phyloP scores from a whole-genome alignment of 2,113 vertebrate genomes.

The Nymphicus hollandicus region DNA sequence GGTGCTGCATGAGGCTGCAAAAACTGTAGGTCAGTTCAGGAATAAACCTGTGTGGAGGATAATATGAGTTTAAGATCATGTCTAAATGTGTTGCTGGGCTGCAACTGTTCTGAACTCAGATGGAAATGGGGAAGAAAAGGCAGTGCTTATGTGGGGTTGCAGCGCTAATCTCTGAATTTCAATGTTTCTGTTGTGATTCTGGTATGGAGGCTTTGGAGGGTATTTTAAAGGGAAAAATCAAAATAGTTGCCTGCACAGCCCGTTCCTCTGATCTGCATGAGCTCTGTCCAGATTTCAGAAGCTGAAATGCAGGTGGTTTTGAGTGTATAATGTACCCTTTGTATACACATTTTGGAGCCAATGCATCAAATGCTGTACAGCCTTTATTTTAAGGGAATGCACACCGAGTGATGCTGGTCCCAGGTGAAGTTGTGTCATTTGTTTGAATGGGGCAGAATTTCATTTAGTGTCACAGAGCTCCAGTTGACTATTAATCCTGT shows the following conservation, averaged over 20 bases:
- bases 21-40: background rate
- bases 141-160: background rate
- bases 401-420: background rate
- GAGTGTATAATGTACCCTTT: background rate
- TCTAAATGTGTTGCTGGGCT: background rate
- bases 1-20: background rate
- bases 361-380: background rate
- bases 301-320: background rate
- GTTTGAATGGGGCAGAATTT: background rate
- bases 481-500: background rate
- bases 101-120: background rate
- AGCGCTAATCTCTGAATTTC: background rate
- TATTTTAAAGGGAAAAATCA: background rate
- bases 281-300: background rate
- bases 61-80: accelerated
- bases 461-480: background rate
- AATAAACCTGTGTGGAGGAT: background rate
- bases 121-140: background rate
- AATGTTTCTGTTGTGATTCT: background rate
- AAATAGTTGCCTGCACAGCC: background rate
- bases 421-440: background rate
- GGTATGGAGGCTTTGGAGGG: background rate
- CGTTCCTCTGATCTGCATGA: background rate
- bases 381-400: background rate
- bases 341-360: background rate